These are phyloP conservation scores for Neotoma lepida DNA, from an alignment of 2,113 vertebrate genomes.

Conservation along the genomic window DNA sequence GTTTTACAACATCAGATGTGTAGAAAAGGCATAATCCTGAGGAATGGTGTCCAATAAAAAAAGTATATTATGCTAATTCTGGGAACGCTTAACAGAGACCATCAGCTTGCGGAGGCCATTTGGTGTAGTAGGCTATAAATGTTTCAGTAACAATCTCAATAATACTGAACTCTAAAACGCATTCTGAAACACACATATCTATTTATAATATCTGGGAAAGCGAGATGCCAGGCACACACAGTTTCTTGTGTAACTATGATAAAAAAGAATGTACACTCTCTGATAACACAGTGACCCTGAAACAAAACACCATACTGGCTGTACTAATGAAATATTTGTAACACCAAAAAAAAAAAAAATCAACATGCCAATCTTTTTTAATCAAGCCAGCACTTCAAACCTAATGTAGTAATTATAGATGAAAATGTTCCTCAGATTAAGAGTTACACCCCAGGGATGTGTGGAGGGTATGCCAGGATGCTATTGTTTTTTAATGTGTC, in stretches of 20 bases:
- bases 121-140: slow-evolving; percentile 62
- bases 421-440: slow-evolving; percentile 74
- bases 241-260: slow-evolving; percentile 49
- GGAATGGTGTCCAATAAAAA: slow-evolving; percentile 77
- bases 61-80: slow-evolving; percentile 78
- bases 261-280: slow-evolving; percentile 59
- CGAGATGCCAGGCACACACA: background rate
- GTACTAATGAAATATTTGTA: slow-evolving; percentile 72
- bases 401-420: slow-evolving; percentile 58
- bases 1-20: slow-evolving; percentile 82
- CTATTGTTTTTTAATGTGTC: slow-evolving; percentile 78
- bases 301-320: slow-evolving; percentile 68
- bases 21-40: slow-evolving; percentile 80
- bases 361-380: slow-evolving; percentile 77
- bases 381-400: slow-evolving; percentile 77
- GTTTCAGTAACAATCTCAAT: slow-evolving; percentile 72
- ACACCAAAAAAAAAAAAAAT: slow-evolving; percentile 8
- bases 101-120: slow-evolving; percentile 48
- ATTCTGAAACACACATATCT: background rate
- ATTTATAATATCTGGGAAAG: slow-evolving; percentile 18
- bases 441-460: slow-evolving; percentile 59
- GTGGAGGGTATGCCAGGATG: background rate
- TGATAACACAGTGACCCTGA: slow-evolving; percentile 66
- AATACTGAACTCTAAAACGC: slow-evolving; percentile 40
- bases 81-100: slow-evolving; percentile 64